Evolutionary conservation across 2,888 invertebrate species (phyloP).

Genomic region (Apodemia hepburni): DNA sequence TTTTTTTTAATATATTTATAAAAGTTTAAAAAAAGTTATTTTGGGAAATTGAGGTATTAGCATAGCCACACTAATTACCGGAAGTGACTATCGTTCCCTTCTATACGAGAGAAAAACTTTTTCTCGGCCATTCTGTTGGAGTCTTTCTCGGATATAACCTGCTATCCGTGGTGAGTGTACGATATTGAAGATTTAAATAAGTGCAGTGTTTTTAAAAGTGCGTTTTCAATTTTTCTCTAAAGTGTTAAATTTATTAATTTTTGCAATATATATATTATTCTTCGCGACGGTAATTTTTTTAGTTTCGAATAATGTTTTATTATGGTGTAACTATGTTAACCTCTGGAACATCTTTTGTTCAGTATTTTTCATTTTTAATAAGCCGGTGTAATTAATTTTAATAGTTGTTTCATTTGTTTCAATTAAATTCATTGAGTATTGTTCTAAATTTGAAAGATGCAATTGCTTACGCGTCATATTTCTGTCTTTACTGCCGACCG

Average conservation of each 20-base stretch:
- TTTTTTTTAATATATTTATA: background rate
- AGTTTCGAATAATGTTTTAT: conserved; percentile 16
- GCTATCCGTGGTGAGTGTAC: conserved; percentile 78
- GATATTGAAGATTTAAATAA: conserved; percentile 51
- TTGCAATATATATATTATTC: background rate
- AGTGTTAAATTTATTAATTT: conserved; percentile 20
- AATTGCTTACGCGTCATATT: conserved; percentile 76
- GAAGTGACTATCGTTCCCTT: conserved; percentile 66
- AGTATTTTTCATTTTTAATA: background rate
- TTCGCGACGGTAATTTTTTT: conserved; percentile 16
- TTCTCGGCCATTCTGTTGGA: conserved; percentile 85
- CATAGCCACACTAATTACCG: conserved; percentile 50
- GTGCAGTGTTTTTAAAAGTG: conserved; percentile 66
- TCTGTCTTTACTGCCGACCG: conserved; percentile 46
- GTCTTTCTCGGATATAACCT: conserved; percentile 84
- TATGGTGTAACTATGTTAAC: conserved; percentile 30
- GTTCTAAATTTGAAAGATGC: conserved; percentile 26
- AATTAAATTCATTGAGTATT: background rate
- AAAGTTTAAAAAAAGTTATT: background rate
- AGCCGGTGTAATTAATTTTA: background rate
- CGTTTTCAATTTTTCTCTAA: conserved; percentile 18
- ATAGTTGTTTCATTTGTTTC: conserved; percentile 1
- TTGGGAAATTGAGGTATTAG: conserved; percentile 27
- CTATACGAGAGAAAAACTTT: conserved; percentile 68
- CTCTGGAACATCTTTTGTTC: background rate